Base-by-base conservation (phyloP, 2,888 invertebrate genomes). In the Drosophila cognata region DNA sequence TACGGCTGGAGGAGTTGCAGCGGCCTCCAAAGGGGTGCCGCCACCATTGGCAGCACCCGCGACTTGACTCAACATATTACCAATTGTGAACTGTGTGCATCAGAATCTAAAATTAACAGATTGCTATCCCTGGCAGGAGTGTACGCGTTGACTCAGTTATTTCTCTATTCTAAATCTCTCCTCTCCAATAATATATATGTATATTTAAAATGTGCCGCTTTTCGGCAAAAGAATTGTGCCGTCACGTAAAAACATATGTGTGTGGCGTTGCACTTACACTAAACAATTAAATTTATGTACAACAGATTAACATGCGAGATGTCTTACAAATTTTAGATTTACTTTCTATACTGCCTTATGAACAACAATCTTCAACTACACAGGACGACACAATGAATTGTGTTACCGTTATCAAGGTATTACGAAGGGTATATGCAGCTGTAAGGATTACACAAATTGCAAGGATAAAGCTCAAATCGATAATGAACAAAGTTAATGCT, bases 1-100 rank as follows among this genome's bases (percentile, higher is more conserved):
- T 51, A 52, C 41, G n/a, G 35, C 29, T 28, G 43, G 59, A 16
- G 63, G 69, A 55, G 59, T 51, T 46, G 33, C 59, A 38, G 56
- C 52, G 36, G 64, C 38, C 13, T 74, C 72, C 57, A 63, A 43
- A 46, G 68, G 86, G 81, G 86, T 77, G 80, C 89, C 65, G 75
- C 89, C 80, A 11, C n/a, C 48, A 41, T 51, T 58, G 75, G 77
- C 75, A 76, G 83, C 86, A 81, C 89, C 86, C 85, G 75, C 53
- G 41, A 82, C 63, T 59, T 81, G 71, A 67, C 88, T 82, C 66
- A 79, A 41, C 86, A 87, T 87, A 55, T 84, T 87, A 89, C 85
- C 88, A 88, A 87, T 89, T 65, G 72, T 81, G 89, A 77, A 73
- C 75, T 87, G 62, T 11, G 51, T 56, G 21, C 18, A 52, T 51